Evolutionary conservation across 1,140 invertebrate genomes (phyloP).

Genomic region (Drosophila gunungcola): DNA sequence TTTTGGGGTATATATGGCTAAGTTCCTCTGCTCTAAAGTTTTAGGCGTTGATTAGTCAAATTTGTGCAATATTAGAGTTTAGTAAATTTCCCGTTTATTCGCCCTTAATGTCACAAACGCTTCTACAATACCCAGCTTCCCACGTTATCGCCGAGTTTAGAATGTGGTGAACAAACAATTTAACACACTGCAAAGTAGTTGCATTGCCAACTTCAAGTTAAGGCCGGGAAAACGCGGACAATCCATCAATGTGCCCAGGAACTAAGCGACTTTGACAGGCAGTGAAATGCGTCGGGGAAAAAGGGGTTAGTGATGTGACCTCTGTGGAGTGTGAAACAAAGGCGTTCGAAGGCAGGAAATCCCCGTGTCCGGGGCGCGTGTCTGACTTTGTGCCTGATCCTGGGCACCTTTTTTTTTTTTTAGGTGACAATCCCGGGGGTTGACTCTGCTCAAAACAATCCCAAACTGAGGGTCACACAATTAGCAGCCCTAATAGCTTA

Average conservation of each 20-base stretch:
- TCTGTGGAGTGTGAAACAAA: constrained; percentile 11
- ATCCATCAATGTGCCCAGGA: constrained; percentile 63
- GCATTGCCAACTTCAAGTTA: background rate
- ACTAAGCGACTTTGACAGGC: constrained; percentile 73
- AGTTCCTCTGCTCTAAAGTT: too few species aligned
- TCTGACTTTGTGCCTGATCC: constrained; percentile 46
- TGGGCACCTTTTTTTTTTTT: constrained; percentile 14
- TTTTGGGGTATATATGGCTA: too few species aligned
- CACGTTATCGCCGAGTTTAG: constrained; percentile 38
- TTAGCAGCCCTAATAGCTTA: constrained; percentile 64
- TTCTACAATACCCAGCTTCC: constrained; percentile 21
- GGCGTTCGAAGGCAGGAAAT: constrained; percentile 6
- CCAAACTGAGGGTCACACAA: constrained; percentile 60
- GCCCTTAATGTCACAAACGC: too few species aligned
- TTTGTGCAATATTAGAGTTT: too few species aligned
- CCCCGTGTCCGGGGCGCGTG: constrained; percentile 61
- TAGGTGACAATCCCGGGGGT: constrained; percentile 27
- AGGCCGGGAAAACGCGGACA: constrained; percentile 37
- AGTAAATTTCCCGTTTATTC: too few species aligned
- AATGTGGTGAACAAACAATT: constrained; percentile 62
- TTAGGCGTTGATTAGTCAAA: too few species aligned
- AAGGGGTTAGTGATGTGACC: constrained; percentile 7
- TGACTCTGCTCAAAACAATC: constrained; percentile 12
- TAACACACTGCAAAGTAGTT: constrained; percentile 57
- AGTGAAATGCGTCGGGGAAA: constrained; percentile 50